Conservation (phyloP, 1,140 invertebrate species). For the Brachionus koreanus region DNA sequence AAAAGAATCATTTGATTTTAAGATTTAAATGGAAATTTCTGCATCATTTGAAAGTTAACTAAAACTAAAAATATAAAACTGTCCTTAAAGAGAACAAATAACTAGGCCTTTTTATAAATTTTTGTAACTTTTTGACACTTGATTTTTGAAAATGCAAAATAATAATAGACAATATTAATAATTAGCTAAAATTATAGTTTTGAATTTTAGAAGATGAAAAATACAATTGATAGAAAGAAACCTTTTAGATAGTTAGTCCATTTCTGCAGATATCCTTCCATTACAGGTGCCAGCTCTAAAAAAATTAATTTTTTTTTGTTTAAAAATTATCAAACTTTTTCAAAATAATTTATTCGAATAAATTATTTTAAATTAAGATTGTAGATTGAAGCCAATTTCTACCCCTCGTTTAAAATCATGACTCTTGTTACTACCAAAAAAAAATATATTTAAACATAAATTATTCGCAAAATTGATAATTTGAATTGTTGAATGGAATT, state of each 20-base stretch:
- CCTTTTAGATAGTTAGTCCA: constrained; percentile 29
- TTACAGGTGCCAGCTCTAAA: neutral
- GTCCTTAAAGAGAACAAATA: too few species aligned
- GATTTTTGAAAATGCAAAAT: too few species aligned
- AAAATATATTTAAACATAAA: neutral
- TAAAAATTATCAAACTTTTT: neutral
- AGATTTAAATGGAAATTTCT: neutral
- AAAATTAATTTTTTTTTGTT: neutral
- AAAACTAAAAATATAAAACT: too few species aligned
- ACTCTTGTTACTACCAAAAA: neutral
- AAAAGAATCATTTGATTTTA: neutral
- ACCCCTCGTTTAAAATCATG: neutral
- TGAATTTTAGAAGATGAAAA: neutral
- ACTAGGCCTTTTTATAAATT: too few species aligned
- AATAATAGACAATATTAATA: neutral
- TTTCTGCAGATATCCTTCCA: constrained; percentile 18
- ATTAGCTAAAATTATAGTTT: neutral
- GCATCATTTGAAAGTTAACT: too few species aligned
- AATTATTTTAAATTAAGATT: neutral
- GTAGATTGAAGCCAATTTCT: neutral
- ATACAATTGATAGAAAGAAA: neutral
- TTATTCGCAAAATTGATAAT: neutral
- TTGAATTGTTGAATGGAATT: too few species aligned
- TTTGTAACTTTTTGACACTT: too few species aligned
- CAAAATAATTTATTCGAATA: neutral